Percentiles rank a stretch among this genome's conserved stretches.
phyloP scores from a whole-genome alignment of 1,140 invertebrate species.

The Portunus trituberculatus region DNA sequence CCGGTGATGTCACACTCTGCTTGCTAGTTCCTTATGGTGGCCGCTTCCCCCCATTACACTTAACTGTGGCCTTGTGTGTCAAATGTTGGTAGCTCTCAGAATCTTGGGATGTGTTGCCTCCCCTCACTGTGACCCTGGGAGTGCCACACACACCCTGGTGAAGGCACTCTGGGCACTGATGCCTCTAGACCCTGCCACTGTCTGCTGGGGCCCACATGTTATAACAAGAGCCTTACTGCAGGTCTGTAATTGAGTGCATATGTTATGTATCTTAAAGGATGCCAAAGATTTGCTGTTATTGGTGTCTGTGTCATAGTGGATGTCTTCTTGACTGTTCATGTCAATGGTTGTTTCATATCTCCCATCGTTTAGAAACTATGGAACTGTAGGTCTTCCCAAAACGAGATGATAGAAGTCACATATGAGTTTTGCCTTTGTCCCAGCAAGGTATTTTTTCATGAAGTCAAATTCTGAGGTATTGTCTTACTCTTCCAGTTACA shows the following conservation, averaged over 20 bases:
- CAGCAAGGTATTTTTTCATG: conserved; percentile 28
- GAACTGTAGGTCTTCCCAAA: conserved; percentile 74
- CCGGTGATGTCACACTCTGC: conserved; percentile 72
- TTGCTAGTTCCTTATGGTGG: conserved; percentile 75
- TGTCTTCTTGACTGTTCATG: conserved; percentile 72
- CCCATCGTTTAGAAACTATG: conserved; percentile 59
- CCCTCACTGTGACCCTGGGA: conserved; percentile 26
- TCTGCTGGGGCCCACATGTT: conserved; percentile 65
- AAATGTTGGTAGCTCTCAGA: conserved; percentile 68
- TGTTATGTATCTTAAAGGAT: conserved; percentile 72
- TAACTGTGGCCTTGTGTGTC: conserved; percentile 74
- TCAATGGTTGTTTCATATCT: conserved; percentile 63
- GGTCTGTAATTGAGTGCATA: conserved; percentile 63
- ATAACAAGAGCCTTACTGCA: conserved; percentile 74
- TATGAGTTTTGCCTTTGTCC: conserved; percentile 39
- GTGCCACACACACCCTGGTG: conserved; percentile 59
- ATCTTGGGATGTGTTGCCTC: conserved; percentile 63
- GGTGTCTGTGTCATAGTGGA: conserved; percentile 74
- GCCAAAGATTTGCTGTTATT: conserved; percentile 75
- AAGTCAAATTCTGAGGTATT: conserved; percentile 59
- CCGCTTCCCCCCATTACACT: conserved; percentile 74
- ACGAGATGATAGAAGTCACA: conserved; percentile 59
- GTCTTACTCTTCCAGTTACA: conserved; percentile 73
- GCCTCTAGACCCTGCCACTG: conserved; percentile 64
- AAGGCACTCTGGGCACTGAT: conserved; percentile 35